A percentile compares a stretch with the other conserved stretches of the same genome.
These are phyloP conservation scores for Drosophila biarmipes DNA, from an alignment of 1,140 invertebrate species.

Conservation along the genomic window DNA sequence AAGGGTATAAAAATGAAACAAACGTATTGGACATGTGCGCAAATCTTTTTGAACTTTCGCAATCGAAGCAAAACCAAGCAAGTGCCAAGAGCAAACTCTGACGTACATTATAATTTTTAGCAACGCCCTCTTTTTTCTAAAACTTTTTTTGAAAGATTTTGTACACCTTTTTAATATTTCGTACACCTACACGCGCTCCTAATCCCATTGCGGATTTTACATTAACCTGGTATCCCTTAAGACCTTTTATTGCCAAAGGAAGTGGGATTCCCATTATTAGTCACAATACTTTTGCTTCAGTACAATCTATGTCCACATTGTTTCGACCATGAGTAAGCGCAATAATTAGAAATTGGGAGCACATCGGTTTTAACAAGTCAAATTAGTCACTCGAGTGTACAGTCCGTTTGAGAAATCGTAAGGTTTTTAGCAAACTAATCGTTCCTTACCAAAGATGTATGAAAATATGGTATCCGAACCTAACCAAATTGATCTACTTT, in stretches of 20 bases:
- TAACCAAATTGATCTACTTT: neutral
- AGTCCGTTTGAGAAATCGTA: slow-evolving; percentile 10
- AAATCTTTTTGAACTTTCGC: slow-evolving; percentile 79
- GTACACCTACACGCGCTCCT: slow-evolving; percentile 72
- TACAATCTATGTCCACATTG: slow-evolving; percentile 57
- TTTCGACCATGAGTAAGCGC: slow-evolving; percentile 56
- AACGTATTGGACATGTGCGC: slow-evolving; percentile 64
- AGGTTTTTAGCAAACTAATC: neutral
- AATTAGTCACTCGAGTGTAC: slow-evolving; percentile 20
- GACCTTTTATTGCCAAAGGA: slow-evolving; percentile 29
- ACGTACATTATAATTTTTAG: slow-evolving; percentile 74
- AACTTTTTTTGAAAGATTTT: slow-evolving; percentile 44
- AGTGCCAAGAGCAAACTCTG: slow-evolving; percentile 80
- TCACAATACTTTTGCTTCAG: slow-evolving; percentile 28
- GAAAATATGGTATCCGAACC: no score
- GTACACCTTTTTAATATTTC: slow-evolving; percentile 46
- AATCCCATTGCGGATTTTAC: slow-evolving; percentile 71
- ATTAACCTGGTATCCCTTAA: slow-evolving; percentile 52
- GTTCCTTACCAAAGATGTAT: neutral
- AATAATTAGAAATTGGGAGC: slow-evolving; percentile 59
- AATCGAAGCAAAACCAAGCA: slow-evolving; percentile 55
- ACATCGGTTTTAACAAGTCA: slow-evolving; percentile 12
- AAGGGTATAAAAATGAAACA: no score
- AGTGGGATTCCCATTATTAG: slow-evolving; percentile 51
- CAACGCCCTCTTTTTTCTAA: slow-evolving; percentile 71